Percentiles rank a stretch among this genome's conserved stretches.
These are phyloP conservation scores for Brevimyrus niger DNA, from an alignment of 2,113 vertebrate genomes.

Conservation along the genomic window DNA sequence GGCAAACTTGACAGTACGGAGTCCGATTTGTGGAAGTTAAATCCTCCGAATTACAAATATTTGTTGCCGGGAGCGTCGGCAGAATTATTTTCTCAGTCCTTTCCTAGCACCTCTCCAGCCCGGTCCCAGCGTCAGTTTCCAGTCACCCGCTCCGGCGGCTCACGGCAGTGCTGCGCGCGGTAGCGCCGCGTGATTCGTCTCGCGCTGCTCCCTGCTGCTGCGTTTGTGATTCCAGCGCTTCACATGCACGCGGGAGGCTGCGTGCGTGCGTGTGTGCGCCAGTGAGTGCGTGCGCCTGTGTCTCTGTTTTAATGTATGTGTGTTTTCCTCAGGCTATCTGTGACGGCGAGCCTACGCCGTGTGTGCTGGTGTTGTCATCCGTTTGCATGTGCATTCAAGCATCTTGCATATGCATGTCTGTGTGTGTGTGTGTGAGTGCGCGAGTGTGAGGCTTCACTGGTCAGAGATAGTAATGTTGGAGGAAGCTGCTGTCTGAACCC, in stretches of 20 bases:
- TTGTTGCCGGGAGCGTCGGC: not conserved
- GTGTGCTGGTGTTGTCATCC: not conserved
- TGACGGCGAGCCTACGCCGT: not conserved
- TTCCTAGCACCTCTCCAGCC: not conserved
- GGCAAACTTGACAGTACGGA: not conserved
- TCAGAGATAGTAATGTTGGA: slow-evolving; percentile 23
- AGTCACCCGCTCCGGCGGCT: not conserved
- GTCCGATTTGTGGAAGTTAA: not conserved
- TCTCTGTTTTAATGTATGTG: slow-evolving; percentile 20
- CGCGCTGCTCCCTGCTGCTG: not conserved
- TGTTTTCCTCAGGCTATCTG: slow-evolving; percentile 7
- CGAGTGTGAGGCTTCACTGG: not conserved
- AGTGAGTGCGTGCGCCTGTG: slow-evolving; percentile 13
- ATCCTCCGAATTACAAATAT: slow-evolving; percentile 9
- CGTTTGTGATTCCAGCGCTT: slow-evolving; percentile 5
- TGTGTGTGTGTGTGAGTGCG: not conserved
- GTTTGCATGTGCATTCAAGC: slow-evolving; percentile 7
- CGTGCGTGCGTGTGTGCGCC: slow-evolving; percentile 13
- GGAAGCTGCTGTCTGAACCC: slow-evolving; percentile 17
- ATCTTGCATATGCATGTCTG: not conserved
- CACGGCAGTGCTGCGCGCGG: not conserved
- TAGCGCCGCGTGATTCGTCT: not conserved
- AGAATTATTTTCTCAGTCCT: not conserved
- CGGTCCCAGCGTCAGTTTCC: not conserved
- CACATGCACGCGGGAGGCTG: not conserved